Percentiles rank a stretch among this genome's conserved stretches.
These are phyloP conservation scores for Albula goreensis DNA, from an alignment of 2,113 vertebrate species.

Conservation along the genomic window DNA sequence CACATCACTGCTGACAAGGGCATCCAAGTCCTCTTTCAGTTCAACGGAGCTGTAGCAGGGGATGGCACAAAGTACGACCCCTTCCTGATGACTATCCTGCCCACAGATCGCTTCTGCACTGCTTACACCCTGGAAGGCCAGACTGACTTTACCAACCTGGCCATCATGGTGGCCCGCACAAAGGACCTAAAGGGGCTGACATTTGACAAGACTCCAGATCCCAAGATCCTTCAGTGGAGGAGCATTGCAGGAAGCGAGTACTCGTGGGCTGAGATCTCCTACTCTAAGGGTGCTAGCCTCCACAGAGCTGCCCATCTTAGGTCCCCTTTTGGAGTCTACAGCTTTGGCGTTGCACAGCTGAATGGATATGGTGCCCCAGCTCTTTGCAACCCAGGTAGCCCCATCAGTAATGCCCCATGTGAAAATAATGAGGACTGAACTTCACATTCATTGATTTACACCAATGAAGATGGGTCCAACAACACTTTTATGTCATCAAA, in stretches of 20 bases:
- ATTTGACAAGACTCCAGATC: slow-evolving; percentile 30
- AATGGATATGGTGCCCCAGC: slow-evolving; percentile 50
- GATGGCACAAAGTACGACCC: slow-evolving; percentile 37
- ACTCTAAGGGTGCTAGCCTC: slow-evolving; percentile 9
- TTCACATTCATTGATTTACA: not conserved
- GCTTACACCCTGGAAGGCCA: slow-evolving; percentile 50
- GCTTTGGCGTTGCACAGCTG: slow-evolving; percentile 36
- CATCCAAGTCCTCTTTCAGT: slow-evolving; percentile 61
- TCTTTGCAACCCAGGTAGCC: slow-evolving; percentile 38
- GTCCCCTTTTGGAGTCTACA: slow-evolving; percentile 52
- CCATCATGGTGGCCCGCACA: slow-evolving; percentile 45
- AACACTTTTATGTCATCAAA: not conserved
- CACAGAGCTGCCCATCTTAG: slow-evolving; percentile 25
- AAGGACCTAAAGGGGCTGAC: slow-evolving; percentile 12
- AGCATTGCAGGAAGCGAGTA: slow-evolving; percentile 52
- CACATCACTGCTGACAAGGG: slow-evolving; percentile 51
- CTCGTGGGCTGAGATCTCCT: slow-evolving; percentile 53
- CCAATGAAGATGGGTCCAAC: not conserved
- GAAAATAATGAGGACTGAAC: not conserved
- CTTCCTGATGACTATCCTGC: slow-evolving; percentile 57
- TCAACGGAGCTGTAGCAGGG: slow-evolving; percentile 36
- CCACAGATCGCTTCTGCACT: slow-evolving; percentile 46
- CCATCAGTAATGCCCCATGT: not conserved
- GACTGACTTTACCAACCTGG: slow-evolving; percentile 34
- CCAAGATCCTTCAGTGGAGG: slow-evolving; percentile 34